A percentile compares a stretch with the other conserved stretches of the same genome.
phyloP scores from a whole-genome alignment of 2,797 vertebrate species.

The Notamacropus eugenii region DNA sequence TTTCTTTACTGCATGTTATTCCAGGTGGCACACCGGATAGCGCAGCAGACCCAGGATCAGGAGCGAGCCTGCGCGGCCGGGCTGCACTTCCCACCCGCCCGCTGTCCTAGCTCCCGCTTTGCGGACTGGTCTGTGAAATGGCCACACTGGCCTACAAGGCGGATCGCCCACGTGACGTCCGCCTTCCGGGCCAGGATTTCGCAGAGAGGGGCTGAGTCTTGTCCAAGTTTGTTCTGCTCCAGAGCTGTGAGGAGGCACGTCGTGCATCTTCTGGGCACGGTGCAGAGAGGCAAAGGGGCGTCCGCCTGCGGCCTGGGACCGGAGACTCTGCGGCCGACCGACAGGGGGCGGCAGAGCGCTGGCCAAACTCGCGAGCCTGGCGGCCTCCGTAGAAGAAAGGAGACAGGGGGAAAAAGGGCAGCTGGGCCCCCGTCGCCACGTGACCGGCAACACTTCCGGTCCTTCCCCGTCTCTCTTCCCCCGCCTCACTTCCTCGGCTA shows the following conservation, averaged over 20 bases:
- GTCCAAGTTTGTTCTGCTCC: too few relatives aligned
- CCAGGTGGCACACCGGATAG: background rate
- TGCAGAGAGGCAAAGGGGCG: background rate
- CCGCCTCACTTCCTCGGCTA: background rate
- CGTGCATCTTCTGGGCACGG: background rate
- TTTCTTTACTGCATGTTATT: background rate
- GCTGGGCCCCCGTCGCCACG: background rate
- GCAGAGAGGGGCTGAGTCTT: background rate
- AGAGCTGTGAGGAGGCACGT: background rate
- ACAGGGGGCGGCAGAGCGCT: background rate
- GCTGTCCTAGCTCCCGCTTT: background rate
- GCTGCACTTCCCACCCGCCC: background rate
- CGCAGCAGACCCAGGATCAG: background rate
- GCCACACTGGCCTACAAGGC: background rate
- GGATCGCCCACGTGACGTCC: too few relatives aligned
- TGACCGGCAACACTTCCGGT: slow-evolving; percentile 41
- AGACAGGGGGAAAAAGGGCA: background rate
- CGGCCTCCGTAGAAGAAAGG: background rate
- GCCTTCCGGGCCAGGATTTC: background rate
- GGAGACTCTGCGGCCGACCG: background rate
- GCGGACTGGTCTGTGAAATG: background rate
- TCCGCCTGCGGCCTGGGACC: background rate
- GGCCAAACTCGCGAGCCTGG: background rate
- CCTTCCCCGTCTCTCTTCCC: rapidly evolving
- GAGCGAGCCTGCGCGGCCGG: too few relatives aligned